phyloP scores from a whole-genome alignment of 2,113 vertebrate genomes.

The Gobius niger region DNA sequence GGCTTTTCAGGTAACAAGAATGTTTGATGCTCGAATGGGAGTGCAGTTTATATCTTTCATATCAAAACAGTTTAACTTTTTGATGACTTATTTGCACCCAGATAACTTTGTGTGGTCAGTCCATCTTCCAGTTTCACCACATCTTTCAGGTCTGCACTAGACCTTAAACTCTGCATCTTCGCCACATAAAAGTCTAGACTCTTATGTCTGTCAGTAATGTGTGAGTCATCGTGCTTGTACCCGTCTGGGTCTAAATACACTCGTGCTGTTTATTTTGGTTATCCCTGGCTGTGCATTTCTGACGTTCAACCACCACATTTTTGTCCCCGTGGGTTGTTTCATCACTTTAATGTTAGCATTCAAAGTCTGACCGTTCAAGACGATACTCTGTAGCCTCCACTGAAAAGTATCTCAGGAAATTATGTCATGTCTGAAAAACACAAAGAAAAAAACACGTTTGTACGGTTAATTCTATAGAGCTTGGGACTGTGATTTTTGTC shows the following conservation, averaged over 20 bases:
- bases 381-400: conserved; percentile 16
- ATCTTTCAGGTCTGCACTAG: conserved; percentile 33
- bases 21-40: too few species aligned
- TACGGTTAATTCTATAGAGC: not conserved
- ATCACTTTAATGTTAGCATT: conserved; percentile 32
- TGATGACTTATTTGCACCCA: conserved; percentile 45
- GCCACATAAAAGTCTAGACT: conserved; percentile 17
- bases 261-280: conserved; percentile 50
- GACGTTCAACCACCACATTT: conserved; percentile 26
- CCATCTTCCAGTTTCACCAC: conserved; percentile 30
- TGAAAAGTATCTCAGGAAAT: conserved; percentile 43
- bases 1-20: too few species aligned
- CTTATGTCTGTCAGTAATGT: conserved; percentile 5
- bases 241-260: conserved; percentile 33
- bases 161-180: conserved; percentile 10
- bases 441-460: not conserved
- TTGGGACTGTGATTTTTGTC: too few species aligned
- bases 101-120: conserved; percentile 30
- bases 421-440: conserved; percentile 49
- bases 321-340: conserved; percentile 31
- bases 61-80: not conserved
- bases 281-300: conserved; percentile 26
- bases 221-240: conserved; percentile 10
- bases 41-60: too few species aligned
- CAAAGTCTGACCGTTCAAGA: conserved; percentile 33